Base-by-base conservation (phyloP, 53 echinoderm and acorn worm genomes). In the Holothuria leucospilota region DNA sequence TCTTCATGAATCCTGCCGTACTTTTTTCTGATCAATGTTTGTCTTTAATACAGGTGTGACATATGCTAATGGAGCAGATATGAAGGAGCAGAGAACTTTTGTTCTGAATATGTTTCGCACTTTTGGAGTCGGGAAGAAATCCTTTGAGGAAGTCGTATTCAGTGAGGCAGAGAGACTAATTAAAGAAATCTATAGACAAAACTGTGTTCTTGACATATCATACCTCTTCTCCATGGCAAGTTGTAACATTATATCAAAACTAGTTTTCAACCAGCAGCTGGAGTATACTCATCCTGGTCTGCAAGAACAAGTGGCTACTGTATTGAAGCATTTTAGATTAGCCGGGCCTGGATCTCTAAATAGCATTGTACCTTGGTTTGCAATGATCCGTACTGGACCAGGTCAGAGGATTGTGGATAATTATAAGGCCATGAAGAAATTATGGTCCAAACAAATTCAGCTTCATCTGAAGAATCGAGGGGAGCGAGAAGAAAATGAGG, bases 151-250 rank as follows among this genome's bases (percentile, higher is more conserved):
- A 2, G 38, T 67, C 0, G 39, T 83, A 24, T 21, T 39, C 18
- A 67, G 29, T 49, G 84, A 83, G 51, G 84, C 24, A 5, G 84
- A 65, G 20, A 41, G 20, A 29, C 23, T 83, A 46, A 14, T 49
- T 9, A 46, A 39, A n/a, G 84, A 83, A 67, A 83, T 83, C 65
- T 46, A 10, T 13, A 42, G 84, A 46, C 84, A 83, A 41, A 64
- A 66, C 25, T 40, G 51, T 9, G 21, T 51, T 4, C 20, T 83
- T 38, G 84, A 83, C 39, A 30, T 66, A 18, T 83, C 84, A 39
- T 83, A 66, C 29, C 40, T 83, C 51, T 83, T 66, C 52, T 83
- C 84, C 38, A 83, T 83, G 84, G 63, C 84, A 51, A 83, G 84
- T 51, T 83, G 84, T 34, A 83, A 67, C 68, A 83, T 83, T 1